A percentile compares a stretch with the other conserved stretches of the same genome.
These are phyloP conservation scores for Malacosoma neustria DNA, from an alignment of 2,888 invertebrate genomes.

Conservation along the genomic window DNA sequence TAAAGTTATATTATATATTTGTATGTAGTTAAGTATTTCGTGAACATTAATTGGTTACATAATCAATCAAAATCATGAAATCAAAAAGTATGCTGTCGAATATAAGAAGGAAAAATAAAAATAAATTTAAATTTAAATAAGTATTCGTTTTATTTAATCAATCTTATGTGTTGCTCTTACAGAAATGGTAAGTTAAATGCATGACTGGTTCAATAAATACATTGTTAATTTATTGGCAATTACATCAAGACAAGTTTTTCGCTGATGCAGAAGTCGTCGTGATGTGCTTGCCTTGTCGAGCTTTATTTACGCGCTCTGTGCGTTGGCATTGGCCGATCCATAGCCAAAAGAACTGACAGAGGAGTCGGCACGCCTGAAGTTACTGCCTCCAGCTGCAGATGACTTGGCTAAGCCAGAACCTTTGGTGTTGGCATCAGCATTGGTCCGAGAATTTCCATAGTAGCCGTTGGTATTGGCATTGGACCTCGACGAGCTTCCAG, in stretches of 20 bases:
- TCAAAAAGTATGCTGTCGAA: too few relatives aligned
- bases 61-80: too few relatives aligned
- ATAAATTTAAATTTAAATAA: too few relatives aligned
- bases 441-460: slow-evolving; percentile 20
- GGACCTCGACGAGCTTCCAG: slow-evolving; percentile 25
- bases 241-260: slow-evolving; percentile 63
- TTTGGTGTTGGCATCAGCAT: slow-evolving; percentile 34
- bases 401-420: slow-evolving; percentile 46
- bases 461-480: slow-evolving; percentile 22
- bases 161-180: neutral
- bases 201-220: slow-evolving; percentile 1
- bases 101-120: too few relatives aligned
- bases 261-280: slow-evolving; percentile 50
- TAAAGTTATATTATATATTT: too few relatives aligned
- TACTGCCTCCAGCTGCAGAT: slow-evolving; percentile 32
- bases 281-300: slow-evolving; percentile 41
- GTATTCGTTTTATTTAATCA: slow-evolving; percentile 1
- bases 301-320: slow-evolving; percentile 29
- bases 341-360: slow-evolving; percentile 34
- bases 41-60: too few relatives aligned
- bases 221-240: slow-evolving; percentile 27
- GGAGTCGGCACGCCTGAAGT: slow-evolving; percentile 42
- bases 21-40: too few relatives aligned
- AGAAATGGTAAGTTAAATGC: neutral
- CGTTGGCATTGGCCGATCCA: slow-evolving; percentile 47